Percentiles rank a stretch among this genome's conserved stretches.
Evolutionary conservation across 1,140 invertebrate genomes (phyloP).

Genomic region (Pinna nobilis): DNA sequence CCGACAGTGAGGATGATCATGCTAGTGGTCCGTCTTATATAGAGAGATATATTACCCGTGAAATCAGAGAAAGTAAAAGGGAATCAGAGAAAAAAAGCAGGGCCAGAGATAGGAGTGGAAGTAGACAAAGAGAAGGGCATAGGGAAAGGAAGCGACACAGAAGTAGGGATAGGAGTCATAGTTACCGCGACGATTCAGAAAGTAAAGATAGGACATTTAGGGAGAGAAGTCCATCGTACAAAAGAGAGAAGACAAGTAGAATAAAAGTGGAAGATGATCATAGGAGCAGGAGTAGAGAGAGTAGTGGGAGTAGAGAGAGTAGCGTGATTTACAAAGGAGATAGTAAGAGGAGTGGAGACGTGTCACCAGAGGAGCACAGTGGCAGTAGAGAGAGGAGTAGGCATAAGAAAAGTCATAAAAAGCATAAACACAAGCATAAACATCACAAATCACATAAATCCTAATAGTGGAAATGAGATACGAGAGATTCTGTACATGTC

Average conservation of each 20-base stretch:
- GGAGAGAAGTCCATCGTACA: constrained; percentile 7
- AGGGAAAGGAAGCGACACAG: constrained; percentile 6
- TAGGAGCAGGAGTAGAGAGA: background rate
- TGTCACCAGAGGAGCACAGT: constrained; percentile 1
- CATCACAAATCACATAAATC: constrained; percentile 22
- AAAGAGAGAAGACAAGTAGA: constrained; percentile 17
- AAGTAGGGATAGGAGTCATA: background rate
- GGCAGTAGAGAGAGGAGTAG: constrained; percentile 10
- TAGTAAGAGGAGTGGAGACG: constrained; percentile 10
- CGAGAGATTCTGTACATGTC: no score
- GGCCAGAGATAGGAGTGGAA: constrained; percentile 1
- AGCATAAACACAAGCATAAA: constrained; percentile 46
- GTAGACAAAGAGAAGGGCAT: background rate
- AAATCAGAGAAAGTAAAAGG: background rate
- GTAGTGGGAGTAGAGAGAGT: background rate
- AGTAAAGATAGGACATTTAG: background rate
- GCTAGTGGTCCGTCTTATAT: no score
- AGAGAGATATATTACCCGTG: background rate
- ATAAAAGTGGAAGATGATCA: no score
- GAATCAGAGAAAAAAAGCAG: background rate
- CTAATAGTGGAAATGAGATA: background rate
- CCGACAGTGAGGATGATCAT: background rate
- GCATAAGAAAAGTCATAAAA: constrained; percentile 39
- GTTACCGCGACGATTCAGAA: background rate
- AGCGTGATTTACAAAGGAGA: background rate